Evolutionary conservation across 1,140 invertebrate species (phyloP), one percentile per base, ranked within the genome.

Genomic region (Chelonus insularis): DNA sequence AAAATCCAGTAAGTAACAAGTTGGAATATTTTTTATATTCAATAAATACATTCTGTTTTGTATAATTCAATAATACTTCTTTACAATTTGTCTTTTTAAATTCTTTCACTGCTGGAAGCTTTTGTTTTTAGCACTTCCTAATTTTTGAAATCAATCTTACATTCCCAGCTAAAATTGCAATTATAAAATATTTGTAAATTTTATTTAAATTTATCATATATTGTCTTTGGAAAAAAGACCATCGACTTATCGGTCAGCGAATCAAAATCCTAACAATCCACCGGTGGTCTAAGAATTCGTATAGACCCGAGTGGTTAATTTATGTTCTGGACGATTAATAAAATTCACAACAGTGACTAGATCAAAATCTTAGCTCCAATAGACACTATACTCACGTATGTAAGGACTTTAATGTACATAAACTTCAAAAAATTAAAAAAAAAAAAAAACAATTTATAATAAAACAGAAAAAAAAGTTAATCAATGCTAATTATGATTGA

Each of bases 271-370:
- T 36, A 45, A 43, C 57, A 47, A 52, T 21, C 32, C 47, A 41
- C 34, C 12, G 52, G 34, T 55, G 36, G 52, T 29, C 62, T 57
- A 65, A 69, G 68, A 72, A 72, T 74, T 69, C 65, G 51, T 59
- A 55, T 54, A 62, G 57, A 25, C 55, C 56, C 32, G 54, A 60
- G 62, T 64, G 55, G 66, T 68, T 74, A 72, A 74, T 74, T 74
- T 74, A 74, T 69, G 68, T 66, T 66, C 67, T 56, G 48, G 52
- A 18, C 71, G 70, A 72, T 74, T 72, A 74, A 74, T 74, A 73
- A 74, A 74, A 74, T 67, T 60, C 66, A 62, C 60, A 61, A 61
- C 63, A 60, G 41, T 65, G 41, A 58, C 51, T 59, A 50, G 64
- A 65, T 65, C 57, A 55, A 55, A 65, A 65, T 65, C 64, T 65